These are phyloP conservation scores for Oryzias javanicus DNA, from an alignment of 2,113 vertebrate species.

Conservation along the genomic window DNA sequence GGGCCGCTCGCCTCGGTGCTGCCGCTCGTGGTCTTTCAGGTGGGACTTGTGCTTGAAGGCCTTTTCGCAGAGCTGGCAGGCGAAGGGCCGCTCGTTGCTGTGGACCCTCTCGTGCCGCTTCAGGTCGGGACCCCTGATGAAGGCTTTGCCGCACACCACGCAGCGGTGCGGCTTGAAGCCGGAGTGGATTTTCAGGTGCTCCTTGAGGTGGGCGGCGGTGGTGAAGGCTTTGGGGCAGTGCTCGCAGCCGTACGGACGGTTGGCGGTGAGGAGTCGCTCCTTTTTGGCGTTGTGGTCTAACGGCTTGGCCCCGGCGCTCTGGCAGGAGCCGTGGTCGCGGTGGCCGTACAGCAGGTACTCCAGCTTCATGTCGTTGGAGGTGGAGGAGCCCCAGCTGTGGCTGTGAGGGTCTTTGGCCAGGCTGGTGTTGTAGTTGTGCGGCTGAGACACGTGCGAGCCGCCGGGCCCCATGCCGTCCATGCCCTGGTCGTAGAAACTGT, in stretches of 20 bases:
- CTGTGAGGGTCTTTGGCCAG: constrained; percentile 82
- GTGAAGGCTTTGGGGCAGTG: constrained; percentile 99
- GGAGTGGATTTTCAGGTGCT: constrained; percentile 97
- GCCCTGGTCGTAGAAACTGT: constrained; percentile 96
- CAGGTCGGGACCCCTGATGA: constrained; percentile 94
- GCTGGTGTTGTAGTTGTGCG: constrained; percentile 90
- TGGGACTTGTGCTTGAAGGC: constrained; percentile 99
- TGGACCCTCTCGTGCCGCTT: constrained; percentile 97
- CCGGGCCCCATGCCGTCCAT: constrained; percentile 92
- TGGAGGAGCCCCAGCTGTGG: constrained; percentile 71
- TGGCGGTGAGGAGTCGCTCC: constrained; percentile 93
- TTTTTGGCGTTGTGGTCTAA: constrained; percentile 91
- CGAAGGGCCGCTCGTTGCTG: constrained; percentile 96
- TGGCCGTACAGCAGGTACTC: constrained; percentile 96
- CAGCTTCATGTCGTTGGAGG: constrained; percentile 93
- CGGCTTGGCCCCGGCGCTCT: constrained; percentile 85
- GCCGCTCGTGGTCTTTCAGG: constrained; percentile 96
- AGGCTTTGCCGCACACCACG: constrained; percentile 95
- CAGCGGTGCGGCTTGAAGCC: constrained; percentile 98
- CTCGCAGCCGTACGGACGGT: constrained; percentile 94
- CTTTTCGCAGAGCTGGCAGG: constrained; percentile 97
- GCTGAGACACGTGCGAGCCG: constrained; percentile 89
- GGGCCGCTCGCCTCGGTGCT: constrained; percentile 95
- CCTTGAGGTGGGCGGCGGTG: constrained; percentile 95
- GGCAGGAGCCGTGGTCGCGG: constrained; percentile 92